Percentiles rank a stretch among this genome's conserved stretches.
Conservation (phyloP, 2,797 vertebrate genomes). For the Sebastes ruberrimus region DNA sequence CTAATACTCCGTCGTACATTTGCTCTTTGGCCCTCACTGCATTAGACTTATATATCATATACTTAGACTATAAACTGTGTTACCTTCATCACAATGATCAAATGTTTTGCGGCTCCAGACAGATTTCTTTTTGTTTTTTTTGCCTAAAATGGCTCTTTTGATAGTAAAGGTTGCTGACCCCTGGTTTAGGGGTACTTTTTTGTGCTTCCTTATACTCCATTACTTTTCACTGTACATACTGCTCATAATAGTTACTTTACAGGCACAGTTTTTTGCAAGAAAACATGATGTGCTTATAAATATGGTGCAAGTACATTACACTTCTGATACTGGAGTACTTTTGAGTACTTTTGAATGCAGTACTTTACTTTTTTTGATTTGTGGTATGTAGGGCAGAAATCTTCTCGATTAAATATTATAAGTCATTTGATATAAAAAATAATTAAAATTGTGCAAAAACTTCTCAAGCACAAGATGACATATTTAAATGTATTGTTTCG, state of each 20-base stretch:
- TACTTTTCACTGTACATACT: background rate
- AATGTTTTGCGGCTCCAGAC: no score
- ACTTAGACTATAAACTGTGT: no score
- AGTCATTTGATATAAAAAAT: background rate
- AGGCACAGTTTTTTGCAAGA: no score
- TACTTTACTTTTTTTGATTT: background rate
- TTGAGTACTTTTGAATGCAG: background rate
- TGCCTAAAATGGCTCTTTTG: no score
- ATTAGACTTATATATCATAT: no score
- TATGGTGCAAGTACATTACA: background rate
- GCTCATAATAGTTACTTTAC: background rate
- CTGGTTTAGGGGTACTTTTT: background rate
- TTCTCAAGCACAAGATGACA: background rate
- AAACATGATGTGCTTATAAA: background rate
- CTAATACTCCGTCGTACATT: no score
- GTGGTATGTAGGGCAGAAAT: background rate
- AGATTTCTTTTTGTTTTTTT: no score
- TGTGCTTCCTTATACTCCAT: background rate
- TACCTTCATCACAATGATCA: no score
- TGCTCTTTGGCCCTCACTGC: no score
- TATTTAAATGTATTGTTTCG: background rate
- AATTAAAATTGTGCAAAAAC: background rate
- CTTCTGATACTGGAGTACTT: no score
- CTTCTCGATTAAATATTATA: background rate
- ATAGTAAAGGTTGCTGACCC: no score